Evolutionary conservation across 1,140 invertebrate species (phyloP).

Genomic region (Diprion similis): DNA sequence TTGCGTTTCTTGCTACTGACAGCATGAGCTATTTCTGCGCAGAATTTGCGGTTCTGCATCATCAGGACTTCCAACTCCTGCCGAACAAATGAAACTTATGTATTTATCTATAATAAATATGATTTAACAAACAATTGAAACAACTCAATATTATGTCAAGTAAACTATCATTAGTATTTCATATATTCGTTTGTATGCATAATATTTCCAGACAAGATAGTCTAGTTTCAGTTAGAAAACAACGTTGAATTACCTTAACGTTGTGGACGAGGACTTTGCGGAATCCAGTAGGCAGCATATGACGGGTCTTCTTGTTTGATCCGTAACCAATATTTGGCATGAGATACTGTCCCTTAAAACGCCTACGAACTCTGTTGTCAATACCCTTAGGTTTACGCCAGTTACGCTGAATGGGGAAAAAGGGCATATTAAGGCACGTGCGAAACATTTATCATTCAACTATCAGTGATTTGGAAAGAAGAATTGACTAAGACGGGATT

Average conservation of each 20-base stretch:
- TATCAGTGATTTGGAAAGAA: neutral
- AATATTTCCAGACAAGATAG: too few relatives aligned
- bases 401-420: conserved; percentile 68
- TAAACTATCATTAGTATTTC: too few relatives aligned
- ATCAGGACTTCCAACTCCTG: conserved; percentile 98
- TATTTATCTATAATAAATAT: too few relatives aligned
- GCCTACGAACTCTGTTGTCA: conserved; percentile 97
- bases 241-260: conserved; percentile 72
- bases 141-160: too few relatives aligned
- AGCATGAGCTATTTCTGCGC: conserved; percentile 96
- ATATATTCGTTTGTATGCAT: too few relatives aligned
- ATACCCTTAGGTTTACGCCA: conserved; percentile 98
- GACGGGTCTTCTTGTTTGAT: conserved; percentile 90
- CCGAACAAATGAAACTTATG: conserved; percentile 40
- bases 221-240: neutral
- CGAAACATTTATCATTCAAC: neutral
- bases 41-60: conserved; percentile 98
- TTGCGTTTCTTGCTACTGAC: conserved; percentile 97
- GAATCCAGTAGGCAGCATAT: conserved; percentile 98
- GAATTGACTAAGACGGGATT: too few relatives aligned
- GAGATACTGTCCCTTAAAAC: conserved; percentile 98
- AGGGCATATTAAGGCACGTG: conserved; percentile 9
- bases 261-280: conserved; percentile 91
- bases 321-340: conserved; percentile 99
- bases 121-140: too few relatives aligned